Evolutionary conservation across 2,797 vertebrate genomes (phyloP), one percentile per base, ranked within the genome.

Genomic region (Ara ararauna): DNA sequence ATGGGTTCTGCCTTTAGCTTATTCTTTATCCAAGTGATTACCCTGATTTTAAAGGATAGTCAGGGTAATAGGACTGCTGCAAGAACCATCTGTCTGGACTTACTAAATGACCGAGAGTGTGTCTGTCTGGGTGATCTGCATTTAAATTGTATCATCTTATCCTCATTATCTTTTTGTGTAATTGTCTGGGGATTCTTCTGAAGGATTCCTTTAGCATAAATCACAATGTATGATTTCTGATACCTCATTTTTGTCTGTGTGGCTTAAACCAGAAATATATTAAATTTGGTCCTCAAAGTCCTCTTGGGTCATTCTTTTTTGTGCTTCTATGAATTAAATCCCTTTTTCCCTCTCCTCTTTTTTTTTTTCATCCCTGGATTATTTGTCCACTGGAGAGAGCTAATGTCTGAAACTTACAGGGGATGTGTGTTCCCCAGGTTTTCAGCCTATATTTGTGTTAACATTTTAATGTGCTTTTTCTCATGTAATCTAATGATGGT

Each of bases 121-220:
- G 85, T 91, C 83, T 95, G 93, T 94, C 87, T 94, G 89, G 85
- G 85, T 96, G 92, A 97, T 96, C 86, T 90, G 89, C 90, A 92
- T 95, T 96, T 92, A 92, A 92, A 92, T 96, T 93, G 82, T 96
- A 81, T 94, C 68, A 91, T 96, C 81, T 68, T 95, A 94, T 72
- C 78, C 89, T 96, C 94, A 92, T 96, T 93, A 96, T 87, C 90
- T 94, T 95, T 96, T 78, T 75, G 68, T 91, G 87, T 85, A 54
- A 87, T 90, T 95, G 86, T 94, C 91, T 96, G 72, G 94, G 58
- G 53, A 72, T 40, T 96, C 93, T 95, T 93, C 76, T 86, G 88
- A 96, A 91, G 54, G 79, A 89, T 96, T 94, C 85, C 82, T 96
- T 94, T 94, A 91, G 79, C 87, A 92, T 94, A 95, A 86, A 89